Evolutionary conservation across 2,113 vertebrate species (phyloP).

Genomic region (Spilogale gracilis): DNA sequence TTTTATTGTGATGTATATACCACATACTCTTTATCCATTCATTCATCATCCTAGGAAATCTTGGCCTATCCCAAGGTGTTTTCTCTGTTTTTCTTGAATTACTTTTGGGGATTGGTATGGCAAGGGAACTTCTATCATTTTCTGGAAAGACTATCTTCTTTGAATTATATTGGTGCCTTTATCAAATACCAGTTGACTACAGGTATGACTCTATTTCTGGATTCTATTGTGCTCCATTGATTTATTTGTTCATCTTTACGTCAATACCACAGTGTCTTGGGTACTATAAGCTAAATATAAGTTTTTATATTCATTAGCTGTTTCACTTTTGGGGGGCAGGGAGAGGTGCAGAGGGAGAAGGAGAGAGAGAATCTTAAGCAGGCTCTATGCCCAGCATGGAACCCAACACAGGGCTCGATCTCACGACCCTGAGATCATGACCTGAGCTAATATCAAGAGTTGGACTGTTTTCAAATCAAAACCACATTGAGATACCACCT

Average conservation of each 20-base stretch:
- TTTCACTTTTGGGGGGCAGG: not conserved
- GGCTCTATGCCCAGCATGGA: not conserved
- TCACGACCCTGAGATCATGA: not conserved
- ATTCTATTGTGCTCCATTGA: not conserved
- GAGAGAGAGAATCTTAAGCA: not conserved
- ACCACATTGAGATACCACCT: no score
- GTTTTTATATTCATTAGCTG: not conserved
- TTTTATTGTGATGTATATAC: not conserved
- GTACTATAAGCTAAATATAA: not conserved
- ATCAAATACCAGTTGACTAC: not conserved
- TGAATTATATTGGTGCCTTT: conserved; percentile 33
- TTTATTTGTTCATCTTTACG: not conserved
- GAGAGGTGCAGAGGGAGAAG: not conserved
- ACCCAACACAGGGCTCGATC: not conserved
- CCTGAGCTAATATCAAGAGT: not conserved
- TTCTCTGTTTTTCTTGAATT: not conserved
- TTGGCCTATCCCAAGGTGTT: not conserved
- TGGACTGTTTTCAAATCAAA: not conserved
- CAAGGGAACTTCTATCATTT: not conserved
- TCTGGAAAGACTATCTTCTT: not conserved
- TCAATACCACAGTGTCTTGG: not conserved
- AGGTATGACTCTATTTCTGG: not conserved
- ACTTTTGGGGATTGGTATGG: not conserved
- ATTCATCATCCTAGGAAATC: not conserved
- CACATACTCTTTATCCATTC: not conserved